A percentile compares a stretch with the other conserved stretches of the same genome.
phyloP scores from a whole-genome alignment of 37 sponge, comb jelly and placozoan species.

The Agelas oroides region DNA sequence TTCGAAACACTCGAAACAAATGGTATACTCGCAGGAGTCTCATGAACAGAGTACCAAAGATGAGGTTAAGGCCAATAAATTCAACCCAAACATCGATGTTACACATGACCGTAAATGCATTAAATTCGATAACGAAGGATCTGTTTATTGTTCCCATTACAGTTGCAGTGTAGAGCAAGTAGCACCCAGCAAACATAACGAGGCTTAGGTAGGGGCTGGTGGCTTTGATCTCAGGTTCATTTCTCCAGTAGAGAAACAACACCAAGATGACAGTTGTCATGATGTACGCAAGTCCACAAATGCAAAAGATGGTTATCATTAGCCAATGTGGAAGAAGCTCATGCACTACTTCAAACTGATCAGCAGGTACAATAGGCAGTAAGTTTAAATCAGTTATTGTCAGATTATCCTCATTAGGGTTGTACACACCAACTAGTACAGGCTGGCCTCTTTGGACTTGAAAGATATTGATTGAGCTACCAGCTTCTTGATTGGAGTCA shows the following conservation, averaged over 20 bases:
- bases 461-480: not conserved
- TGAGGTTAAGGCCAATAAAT: not conserved
- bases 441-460: constrained; percentile 12
- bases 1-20: not conserved
- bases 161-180: no score
- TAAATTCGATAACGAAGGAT: not conserved
- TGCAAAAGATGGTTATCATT: no score
- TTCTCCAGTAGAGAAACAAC: constrained; percentile 7
- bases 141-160: not conserved
- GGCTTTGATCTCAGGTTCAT: no score
- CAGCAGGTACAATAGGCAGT: not conserved
- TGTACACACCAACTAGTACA: not conserved
- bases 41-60: not conserved
- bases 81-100: constrained; percentile 13
- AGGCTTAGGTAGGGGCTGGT: no score
- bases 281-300: not conserved
- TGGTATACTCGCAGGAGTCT: not conserved
- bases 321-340: not conserved
- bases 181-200: no score
- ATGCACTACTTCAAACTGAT: constrained; percentile 4
- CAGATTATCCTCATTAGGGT: not conserved
- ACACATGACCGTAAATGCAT: not conserved
- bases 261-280: not conserved
- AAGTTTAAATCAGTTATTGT: no score
- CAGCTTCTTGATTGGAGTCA: not conserved